Conservation (phyloP, 2,888 invertebrate species). For the Phortica magna region DNA sequence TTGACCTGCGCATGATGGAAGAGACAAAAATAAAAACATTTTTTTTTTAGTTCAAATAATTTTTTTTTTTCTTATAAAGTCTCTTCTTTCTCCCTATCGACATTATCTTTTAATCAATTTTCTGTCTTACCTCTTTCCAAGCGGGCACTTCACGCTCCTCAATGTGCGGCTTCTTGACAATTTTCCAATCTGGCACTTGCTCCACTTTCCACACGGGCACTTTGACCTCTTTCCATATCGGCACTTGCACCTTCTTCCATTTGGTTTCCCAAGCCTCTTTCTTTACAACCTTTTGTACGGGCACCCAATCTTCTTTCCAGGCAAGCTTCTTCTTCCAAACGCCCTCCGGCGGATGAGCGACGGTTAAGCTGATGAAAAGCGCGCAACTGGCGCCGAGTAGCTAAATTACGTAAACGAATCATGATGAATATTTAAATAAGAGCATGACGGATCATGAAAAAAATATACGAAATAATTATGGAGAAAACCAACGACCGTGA, state of each 20-base stretch:
- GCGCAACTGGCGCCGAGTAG: constrained; percentile 75
- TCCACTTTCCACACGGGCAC: constrained; percentile 88
- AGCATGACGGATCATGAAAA: neutral
- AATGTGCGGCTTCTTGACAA: constrained; percentile 78
- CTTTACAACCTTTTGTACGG: constrained; percentile 86
- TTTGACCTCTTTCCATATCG: constrained; percentile 85
- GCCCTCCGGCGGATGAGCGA: constrained; percentile 81
- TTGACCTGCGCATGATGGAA: constrained; percentile 76
- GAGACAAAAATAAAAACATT: neutral
- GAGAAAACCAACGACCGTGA: neutral
- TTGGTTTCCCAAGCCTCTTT: constrained; percentile 87
- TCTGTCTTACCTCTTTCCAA: constrained; percentile 81
- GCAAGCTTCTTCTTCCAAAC: constrained; percentile 89
- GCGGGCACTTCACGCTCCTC: constrained; percentile 88
- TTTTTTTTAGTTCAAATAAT: neutral
- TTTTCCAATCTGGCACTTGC: constrained; percentile 87
- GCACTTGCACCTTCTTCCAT: constrained; percentile 87
- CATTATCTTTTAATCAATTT: neutral
- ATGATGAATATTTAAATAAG: neutral
- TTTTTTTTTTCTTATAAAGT: no score
- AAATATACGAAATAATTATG: neutral
- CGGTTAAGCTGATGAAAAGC: constrained; percentile 71
- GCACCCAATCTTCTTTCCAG: constrained; percentile 89
- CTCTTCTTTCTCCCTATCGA: neutral
- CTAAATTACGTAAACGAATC: constrained; percentile 54